Base-by-base conservation (phyloP, 2,797 vertebrate species). In the Silurus aristotelis region DNA sequence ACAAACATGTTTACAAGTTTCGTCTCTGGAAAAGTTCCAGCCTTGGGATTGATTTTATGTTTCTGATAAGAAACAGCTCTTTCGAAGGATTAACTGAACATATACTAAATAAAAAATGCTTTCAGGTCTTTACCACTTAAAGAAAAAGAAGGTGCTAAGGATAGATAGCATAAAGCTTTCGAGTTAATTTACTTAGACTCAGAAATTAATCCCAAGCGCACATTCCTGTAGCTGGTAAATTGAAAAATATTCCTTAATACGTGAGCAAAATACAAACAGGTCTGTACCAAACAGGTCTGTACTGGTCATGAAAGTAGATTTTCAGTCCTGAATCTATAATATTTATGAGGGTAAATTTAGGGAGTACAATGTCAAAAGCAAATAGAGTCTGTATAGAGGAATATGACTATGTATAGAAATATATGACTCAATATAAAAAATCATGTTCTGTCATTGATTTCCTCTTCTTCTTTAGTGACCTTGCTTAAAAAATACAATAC, bases 161-260 rank as follows among this genome's bases (percentile, higher is more conserved):
- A 87, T 83, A 76, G 76, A 89, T 84, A 79, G 84, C 66, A 67
- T 15, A 67, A 78, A 80, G 77, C 76, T 83, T 61, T 84, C 58
- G 72, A 80, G 80, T 72, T 88, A 87, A 89, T 88, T 88, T 83
- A 88, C 60, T 89, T 87, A 87, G 84, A 82, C 70, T 76, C 66
- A 61, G 64, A 88, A 87, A 86, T 84, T 76, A 79, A 83, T 88
- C 80, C 85, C 72, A 80, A 38, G 78, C 48, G 63, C 73, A 75
- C 25, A 27, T 82, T 87, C 52, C 76, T 68, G 71, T 61, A 80
- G 72, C 79, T 84, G 78, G 56, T 76, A 70, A 83, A 86, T 75
- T 87, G 76, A 86, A 81, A 84, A 85, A 87, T 73, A 81, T 83
- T 78, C 22, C 58, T 46, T 12, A 60, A 61, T 83, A 72, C 76